Base-by-base conservation (phyloP, 2,888 invertebrate genomes). In the Tenthredo mesomela region DNA sequence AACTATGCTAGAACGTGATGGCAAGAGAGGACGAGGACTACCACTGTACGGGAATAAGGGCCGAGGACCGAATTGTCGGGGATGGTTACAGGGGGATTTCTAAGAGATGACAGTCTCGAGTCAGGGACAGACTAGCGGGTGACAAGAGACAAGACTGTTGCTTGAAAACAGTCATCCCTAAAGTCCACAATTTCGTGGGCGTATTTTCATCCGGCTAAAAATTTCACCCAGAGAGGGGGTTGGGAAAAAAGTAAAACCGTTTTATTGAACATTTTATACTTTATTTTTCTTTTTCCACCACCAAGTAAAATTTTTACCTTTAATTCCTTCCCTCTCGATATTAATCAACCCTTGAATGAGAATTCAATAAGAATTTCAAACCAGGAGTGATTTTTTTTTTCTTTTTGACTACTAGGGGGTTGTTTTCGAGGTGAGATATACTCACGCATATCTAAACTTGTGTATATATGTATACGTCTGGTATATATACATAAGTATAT, bases 1-100 rank as follows among this genome's bases (percentile, higher is more conserved):
- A 77, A 54, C 50, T 77, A 77, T 77, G 77, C 77, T 77, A 29
- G 50, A 77, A 77, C 77, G 47, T 77, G 77, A 77, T 77, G 77
- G 29, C 33, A 33, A 77, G 33, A 33, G 18, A 73, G 43, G 18
- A 50, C 71, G 50, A 77, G 18, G 50, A 33, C 67, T 25, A 21
- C 29, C 2, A 21, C 37, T 15, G 18, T 73, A 10, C 71, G 40
- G 71, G 71, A 43, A 77, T 77, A 54, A 77, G 50, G 50, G 77
- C 18, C 77, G 33, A 47, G 29, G 50, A 25, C 25, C 21, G 77
- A 50, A 50, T 54, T 33, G 54, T 50, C 29, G 33, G 25, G 29
- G 54, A 77, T 54, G 47, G 77, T 77, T 77, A 50, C 50, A 40
- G 54, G 77, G 50, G 71, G 71, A 73, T 73, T 73, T 43, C 43